These are phyloP conservation scores for Eudemis profundana DNA, from an alignment of 2,888 invertebrate genomes.

Conservation along the genomic window DNA sequence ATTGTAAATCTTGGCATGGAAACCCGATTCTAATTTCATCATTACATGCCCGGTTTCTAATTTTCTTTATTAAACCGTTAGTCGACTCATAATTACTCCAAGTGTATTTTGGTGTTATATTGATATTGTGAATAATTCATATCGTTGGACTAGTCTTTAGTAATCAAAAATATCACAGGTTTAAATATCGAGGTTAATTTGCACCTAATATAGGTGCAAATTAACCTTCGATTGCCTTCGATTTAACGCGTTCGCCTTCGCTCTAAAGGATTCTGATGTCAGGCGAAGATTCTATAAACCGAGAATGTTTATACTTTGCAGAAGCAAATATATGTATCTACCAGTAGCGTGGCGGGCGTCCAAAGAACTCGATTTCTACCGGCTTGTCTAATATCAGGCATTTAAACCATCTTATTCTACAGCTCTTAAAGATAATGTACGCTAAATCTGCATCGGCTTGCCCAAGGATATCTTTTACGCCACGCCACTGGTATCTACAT, in stretches of 20 bases:
- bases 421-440: too few species aligned
- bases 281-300: neutral
- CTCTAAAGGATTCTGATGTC: slow-evolving; percentile 28
- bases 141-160: slow-evolving; percentile 13
- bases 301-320: slow-evolving; percentile 11
- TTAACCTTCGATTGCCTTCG: slow-evolving; percentile 8
- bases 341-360: too few species aligned
- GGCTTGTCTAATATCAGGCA: too few species aligned
- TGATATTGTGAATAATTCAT: slow-evolving; percentile 28
- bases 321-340: slow-evolving; percentile 13
- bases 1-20: slow-evolving; percentile 62
- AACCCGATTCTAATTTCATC: slow-evolving; percentile 53
- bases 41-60: slow-evolving; percentile 33
- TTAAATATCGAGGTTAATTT: slow-evolving; percentile 35
- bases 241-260: slow-evolving; percentile 12
- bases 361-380: too few species aligned
- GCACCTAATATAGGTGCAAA: too few species aligned
- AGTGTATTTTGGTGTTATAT: slow-evolving; percentile 25
- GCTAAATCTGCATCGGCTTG: too few species aligned
- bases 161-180: slow-evolving; percentile 23
- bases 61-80: slow-evolving; percentile 32
- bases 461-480: too few species aligned
- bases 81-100: slow-evolving; percentile 25
- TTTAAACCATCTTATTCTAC: too few species aligned
- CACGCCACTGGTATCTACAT: too few species aligned